A percentile compares a stretch with the other conserved stretches of the same genome.
Evolutionary conservation across 1,140 invertebrate species (phyloP).

Genomic region (Elymnias hypermnestra): DNA sequence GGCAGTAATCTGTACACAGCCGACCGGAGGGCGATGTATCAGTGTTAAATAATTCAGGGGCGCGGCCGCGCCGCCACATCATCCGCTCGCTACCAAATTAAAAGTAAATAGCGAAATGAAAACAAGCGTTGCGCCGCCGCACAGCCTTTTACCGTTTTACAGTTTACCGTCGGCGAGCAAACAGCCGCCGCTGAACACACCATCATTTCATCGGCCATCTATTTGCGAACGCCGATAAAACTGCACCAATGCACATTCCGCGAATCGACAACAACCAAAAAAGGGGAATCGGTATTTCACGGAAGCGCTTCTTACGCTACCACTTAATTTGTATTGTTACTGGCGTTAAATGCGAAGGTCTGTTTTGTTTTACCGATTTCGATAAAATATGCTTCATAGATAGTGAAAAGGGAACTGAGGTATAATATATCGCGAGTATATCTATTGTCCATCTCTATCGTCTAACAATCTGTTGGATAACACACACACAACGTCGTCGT

Average conservation of each 20-base stretch:
- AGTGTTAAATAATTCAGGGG: constrained; percentile 68
- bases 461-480: no score
- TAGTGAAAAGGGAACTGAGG: no score
- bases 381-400: no score
- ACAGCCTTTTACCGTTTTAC: no score
- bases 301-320: no score
- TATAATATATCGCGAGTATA: no score
- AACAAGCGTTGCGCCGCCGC: constrained; percentile 62
- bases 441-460: no score
- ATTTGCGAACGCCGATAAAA: constrained; percentile 56
- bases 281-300: background rate
- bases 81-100: constrained; percentile 75
- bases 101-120: constrained; percentile 76
- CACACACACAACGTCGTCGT: no score
- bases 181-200: constrained; percentile 70
- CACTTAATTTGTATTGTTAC: no score
- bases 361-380: no score
- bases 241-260: constrained; percentile 1
- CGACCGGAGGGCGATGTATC: constrained; percentile 41
- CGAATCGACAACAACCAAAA: background rate
- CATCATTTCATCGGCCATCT: constrained; percentile 68
- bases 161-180: constrained; percentile 71
- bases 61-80: constrained; percentile 57
- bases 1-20: no score
- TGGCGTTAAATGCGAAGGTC: no score